Evolutionary conservation across 2,888 invertebrate species (phyloP), one percentile per base, ranked within the genome.

Genomic region (Alloscopus bannaensis): DNA sequence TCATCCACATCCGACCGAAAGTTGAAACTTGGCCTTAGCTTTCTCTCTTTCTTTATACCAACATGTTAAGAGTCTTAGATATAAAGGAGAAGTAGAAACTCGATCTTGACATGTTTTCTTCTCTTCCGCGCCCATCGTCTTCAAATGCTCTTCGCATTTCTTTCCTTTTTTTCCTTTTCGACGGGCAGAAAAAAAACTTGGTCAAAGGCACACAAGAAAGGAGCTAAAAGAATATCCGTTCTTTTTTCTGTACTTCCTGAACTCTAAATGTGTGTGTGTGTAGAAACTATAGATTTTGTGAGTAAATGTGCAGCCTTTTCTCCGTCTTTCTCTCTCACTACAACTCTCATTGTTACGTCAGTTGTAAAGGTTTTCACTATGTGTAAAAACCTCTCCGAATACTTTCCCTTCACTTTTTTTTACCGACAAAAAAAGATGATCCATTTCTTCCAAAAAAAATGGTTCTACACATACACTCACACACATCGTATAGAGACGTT

Each of bases 101-200:
- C 40, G 62, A 71, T 62, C 71, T 50, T 71, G 71, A 71, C 71
- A 71, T 70, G 57, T 69, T 69, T 57, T 68, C 59, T 55, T 50
- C 31, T 4, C 26, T 26, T 47, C 36, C 24, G 16, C 31, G n/a
- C 36, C 60, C 47, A 45, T 28, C 57, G n/a, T 29, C 55, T 26
- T 55, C 26, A 55, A 59, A 45, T 40, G 26, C n/a, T 22, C 52
- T 69, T 40, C 18, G 47, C n/a, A 13, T 13, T 13, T 13, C 22
- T 31, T 68, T 69, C 59, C 22, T 45, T 45, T 36, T 36, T 36
- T 13, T 36, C 36, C 13, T 36, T 36, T 36, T 6, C 8, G 6
- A 13, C 13, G 13, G 13, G 36, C 6, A 36, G 36, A 6, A 11
- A 65, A 47, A 16, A 70, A 60, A 70, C 42, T 60, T 70, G 60